Evolutionary conservation across 2,888 invertebrate species (phyloP).

Genomic region (Pseudococcus jackbeardsleyi): DNA sequence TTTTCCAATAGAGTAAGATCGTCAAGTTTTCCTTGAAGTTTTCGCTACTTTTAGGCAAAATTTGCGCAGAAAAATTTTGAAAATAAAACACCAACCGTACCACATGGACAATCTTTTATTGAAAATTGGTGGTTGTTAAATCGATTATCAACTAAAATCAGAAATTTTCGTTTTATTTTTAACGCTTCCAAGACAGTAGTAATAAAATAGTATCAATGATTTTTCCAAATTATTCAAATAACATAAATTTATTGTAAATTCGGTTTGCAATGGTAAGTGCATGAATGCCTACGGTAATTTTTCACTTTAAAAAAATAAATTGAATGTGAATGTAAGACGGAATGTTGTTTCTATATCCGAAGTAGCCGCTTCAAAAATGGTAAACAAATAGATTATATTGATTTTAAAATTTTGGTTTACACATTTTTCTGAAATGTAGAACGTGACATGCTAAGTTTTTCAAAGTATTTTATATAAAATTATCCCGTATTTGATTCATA

Average conservation of each 20-base stretch:
- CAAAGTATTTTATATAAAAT: neutral
- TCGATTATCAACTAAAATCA: neutral
- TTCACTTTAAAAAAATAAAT: slow-evolving; percentile 7
- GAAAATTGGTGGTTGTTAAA: slow-evolving; percentile 37
- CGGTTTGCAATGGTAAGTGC: slow-evolving; percentile 40
- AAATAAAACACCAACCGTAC: no score
- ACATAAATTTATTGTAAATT: slow-evolving; percentile 54
- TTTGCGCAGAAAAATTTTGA: no score
- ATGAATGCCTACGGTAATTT: neutral
- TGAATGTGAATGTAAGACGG: neutral
- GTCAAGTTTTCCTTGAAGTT: no score
- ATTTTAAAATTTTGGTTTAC: neutral
- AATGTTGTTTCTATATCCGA: neutral
- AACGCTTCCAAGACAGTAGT: slow-evolving; percentile 28
- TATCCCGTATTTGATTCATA: neutral
- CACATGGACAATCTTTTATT: neutral
- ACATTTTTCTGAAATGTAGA: neutral
- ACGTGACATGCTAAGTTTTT: neutral
- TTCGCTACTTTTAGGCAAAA: no score
- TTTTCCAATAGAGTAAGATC: no score
- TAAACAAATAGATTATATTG: slow-evolving; percentile 36
- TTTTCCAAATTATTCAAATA: slow-evolving; percentile 40
- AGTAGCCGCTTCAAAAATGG: slow-evolving; percentile 20
- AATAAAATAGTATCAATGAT: slow-evolving; percentile 29
- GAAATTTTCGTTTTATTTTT: slow-evolving; percentile 8